Conservation (phyloP, 2,888 invertebrate genomes). For the Napeogenes inachia region DNA sequence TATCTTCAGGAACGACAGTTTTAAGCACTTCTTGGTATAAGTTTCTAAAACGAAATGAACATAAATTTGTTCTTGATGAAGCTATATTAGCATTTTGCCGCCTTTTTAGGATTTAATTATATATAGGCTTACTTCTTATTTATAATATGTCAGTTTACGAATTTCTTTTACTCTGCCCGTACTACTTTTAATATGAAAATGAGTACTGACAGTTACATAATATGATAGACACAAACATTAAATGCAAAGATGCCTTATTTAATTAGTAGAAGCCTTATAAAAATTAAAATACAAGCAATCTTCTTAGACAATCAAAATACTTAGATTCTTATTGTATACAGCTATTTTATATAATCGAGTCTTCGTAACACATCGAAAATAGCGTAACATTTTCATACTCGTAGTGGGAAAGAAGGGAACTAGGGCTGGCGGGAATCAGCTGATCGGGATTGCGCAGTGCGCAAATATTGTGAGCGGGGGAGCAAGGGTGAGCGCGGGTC, state of each 20-base stretch:
- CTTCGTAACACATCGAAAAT: slow-evolving; percentile 1
- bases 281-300: not conserved
- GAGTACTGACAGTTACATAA: too few species aligned
- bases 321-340: not conserved
- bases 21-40: not conserved
- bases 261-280: slow-evolving; percentile 1
- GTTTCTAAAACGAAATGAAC: not conserved
- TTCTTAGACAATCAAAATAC: not conserved
- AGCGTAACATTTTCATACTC: slow-evolving; percentile 11
- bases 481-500: slow-evolving; percentile 29
- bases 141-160: too few species aligned
- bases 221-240: too few species aligned
- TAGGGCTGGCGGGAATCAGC: slow-evolving; percentile 75
- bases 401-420: slow-evolving; percentile 43
- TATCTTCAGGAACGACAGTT: not conserved
- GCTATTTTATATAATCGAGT: not conserved
- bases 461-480: slow-evolving; percentile 64
- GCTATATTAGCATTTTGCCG: not conserved
- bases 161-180: too few species aligned
- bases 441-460: slow-evolving; percentile 75
- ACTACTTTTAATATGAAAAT: too few species aligned
- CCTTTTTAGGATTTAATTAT: too few species aligned
- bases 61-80: not conserved
- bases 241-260: not conserved
- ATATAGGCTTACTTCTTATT: too few species aligned